These are phyloP conservation scores for Spodoptera litura DNA, from an alignment of 1,140 invertebrate species.

Conservation along the genomic window DNA sequence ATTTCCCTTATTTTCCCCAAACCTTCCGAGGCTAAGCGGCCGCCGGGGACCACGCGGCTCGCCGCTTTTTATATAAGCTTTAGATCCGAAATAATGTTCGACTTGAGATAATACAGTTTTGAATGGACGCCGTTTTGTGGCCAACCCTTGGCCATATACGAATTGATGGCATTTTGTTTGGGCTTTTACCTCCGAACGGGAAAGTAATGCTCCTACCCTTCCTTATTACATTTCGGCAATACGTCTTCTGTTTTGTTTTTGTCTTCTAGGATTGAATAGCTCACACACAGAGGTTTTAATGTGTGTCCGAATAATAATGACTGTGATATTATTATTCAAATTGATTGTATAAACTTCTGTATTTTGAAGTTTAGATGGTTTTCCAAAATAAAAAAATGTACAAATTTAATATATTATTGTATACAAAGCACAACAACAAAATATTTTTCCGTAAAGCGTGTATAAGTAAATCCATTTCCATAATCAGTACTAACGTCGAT, in stretches of 20 bases:
- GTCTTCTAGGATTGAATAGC: background rate
- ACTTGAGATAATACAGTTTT: constrained; percentile 58
- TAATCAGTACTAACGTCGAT: constrained; percentile 80
- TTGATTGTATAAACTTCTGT: too few relatives aligned
- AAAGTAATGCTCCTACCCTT: constrained; percentile 11
- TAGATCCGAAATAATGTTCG: constrained; percentile 59
- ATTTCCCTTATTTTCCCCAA: constrained; percentile 69
- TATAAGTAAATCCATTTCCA: constrained; percentile 73
- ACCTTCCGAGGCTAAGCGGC: constrained; percentile 69
- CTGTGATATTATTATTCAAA: too few relatives aligned
- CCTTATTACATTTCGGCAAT: constrained; percentile 3
- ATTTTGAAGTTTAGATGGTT: background rate
- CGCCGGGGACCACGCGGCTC: constrained; percentile 63
- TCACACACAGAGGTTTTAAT: background rate
- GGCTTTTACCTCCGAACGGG: constrained; percentile 20
- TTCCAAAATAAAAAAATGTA: background rate
- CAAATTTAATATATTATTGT: background rate
- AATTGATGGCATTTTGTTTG: constrained; percentile 45
- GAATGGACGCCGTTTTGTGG: constrained; percentile 50
- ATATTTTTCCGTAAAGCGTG: constrained; percentile 37
- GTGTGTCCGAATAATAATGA: too few relatives aligned
- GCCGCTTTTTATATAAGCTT: constrained; percentile 66
- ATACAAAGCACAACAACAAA: background rate
- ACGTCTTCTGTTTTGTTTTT: constrained; percentile 5
- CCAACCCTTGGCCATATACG: constrained; percentile 20